A percentile compares a stretch with the other conserved stretches of the same genome.
Evolutionary conservation across 2,113 vertebrate species (phyloP).

Genomic region (Amphiprion ocellaris): DNA sequence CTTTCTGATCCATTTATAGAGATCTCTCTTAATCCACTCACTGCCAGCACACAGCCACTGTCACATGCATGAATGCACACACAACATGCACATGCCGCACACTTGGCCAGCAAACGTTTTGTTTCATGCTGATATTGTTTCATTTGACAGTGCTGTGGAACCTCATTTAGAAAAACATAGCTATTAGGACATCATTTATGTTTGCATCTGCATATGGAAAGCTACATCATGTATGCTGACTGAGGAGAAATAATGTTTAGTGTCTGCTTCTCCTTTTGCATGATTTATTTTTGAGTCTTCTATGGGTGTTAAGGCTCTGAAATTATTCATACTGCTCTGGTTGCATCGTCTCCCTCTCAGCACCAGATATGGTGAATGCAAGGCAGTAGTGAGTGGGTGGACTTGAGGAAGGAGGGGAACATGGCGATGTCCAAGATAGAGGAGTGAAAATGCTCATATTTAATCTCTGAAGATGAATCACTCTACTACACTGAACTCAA

Average conservation of each 20-base stretch:
- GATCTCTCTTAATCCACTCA: slow-evolving; percentile 45
- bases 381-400: slow-evolving; percentile 59
- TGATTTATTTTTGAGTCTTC: not conserved
- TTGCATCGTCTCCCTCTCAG: slow-evolving; percentile 18
- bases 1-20: slow-evolving; percentile 60
- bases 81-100: slow-evolving; percentile 2
- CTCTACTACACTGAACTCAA: not conserved
- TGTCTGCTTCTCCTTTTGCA: not conserved
- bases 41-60: not conserved
- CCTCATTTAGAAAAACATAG: no score
- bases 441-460: slow-evolving; percentile 25
- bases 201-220: not conserved
- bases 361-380: slow-evolving; percentile 35
- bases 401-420: slow-evolving; percentile 20
- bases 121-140: not conserved
- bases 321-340: not conserved
- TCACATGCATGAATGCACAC: slow-evolving; percentile 16
- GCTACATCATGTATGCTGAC: not conserved
- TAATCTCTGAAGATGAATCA: not conserved
- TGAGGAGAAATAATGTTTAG: not conserved
- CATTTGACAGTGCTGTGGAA: no score
- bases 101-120: not conserved
- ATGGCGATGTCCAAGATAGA: not conserved
- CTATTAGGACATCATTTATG: no score
- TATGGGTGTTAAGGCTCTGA: not conserved